Percentiles rank a stretch among this genome's conserved stretches.
Conservation (phyloP, 2,888 invertebrate genomes). For the Selenia dentaria region DNA sequence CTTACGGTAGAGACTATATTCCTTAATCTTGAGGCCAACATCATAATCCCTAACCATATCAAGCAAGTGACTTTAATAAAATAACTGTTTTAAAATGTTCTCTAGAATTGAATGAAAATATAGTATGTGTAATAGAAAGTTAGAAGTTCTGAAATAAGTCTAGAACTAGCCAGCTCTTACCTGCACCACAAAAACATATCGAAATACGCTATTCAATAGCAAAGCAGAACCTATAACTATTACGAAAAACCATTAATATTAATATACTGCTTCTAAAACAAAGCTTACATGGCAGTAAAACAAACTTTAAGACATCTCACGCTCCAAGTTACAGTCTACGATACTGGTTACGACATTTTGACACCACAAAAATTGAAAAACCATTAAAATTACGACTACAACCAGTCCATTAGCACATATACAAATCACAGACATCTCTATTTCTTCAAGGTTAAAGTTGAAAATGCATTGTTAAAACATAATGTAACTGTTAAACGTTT, state of each 20-base stretch:
- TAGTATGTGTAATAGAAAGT: no score
- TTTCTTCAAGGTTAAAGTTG: background rate
- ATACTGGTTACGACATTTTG: conserved; percentile 9
- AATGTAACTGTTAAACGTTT: background rate
- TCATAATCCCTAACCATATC: no score
- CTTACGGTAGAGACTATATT: no score
- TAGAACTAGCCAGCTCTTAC: no score
- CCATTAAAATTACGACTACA: conserved; percentile 25
- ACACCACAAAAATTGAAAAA: conserved; percentile 32
- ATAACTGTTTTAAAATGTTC: no score
- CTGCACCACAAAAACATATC: no score
- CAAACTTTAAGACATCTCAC: conserved; percentile 9
- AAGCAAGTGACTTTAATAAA: no score
- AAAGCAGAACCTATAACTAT: conserved; percentile 2
- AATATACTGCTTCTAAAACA: conserved; percentile 11
- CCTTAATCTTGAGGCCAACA: no score
- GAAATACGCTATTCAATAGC: background rate
- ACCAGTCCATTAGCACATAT: background rate
- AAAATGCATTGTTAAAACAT: background rate
- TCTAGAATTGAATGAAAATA: no score
- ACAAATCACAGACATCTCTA: background rate
- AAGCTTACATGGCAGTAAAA: conserved; percentile 9
- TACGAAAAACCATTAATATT: conserved; percentile 3
- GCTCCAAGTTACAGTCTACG: conserved; percentile 5
- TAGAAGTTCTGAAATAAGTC: no score